phyloP scores from a whole-genome alignment of 2,888 invertebrate species.

The Agonopterix heracliana region DNA sequence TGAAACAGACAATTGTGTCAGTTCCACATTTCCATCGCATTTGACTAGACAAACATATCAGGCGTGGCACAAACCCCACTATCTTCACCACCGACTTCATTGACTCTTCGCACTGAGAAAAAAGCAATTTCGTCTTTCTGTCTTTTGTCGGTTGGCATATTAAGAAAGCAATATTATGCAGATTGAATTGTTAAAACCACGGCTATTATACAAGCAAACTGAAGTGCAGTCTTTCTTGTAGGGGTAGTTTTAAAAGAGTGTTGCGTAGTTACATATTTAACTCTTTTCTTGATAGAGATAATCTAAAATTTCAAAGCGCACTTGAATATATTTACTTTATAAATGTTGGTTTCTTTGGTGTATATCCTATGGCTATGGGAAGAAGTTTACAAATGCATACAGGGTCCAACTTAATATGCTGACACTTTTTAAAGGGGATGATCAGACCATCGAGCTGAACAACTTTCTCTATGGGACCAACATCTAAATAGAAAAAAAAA shows the following conservation, averaged over 20 bases:
- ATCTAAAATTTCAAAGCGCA: no score
- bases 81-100: slow-evolving; percentile 59
- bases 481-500: no score
- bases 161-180: slow-evolving; percentile 73
- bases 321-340: no score
- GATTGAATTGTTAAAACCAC: slow-evolving; percentile 34
- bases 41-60: slow-evolving; percentile 73
- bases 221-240: neutral
- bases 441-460: no score
- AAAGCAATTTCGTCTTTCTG: slow-evolving; percentile 65
- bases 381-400: no score
- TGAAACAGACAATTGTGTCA: slow-evolving; percentile 33
- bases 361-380: no score
- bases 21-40: slow-evolving; percentile 66
- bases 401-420: no score
- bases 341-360: no score
- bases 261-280: no score
- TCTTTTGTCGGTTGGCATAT: slow-evolving; percentile 47
- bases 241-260: neutral
- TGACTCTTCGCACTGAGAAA: slow-evolving; percentile 60
- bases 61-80: slow-evolving; percentile 42
- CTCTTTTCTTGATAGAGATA: no score
- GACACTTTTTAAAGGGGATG: no score
- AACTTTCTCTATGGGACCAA: no score
- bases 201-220: slow-evolving; percentile 15